Percentiles rank a stretch among this genome's conserved stretches.
Conservation (phyloP, 2,797 vertebrate genomes). For the Cryptoprocta ferox region DNA sequence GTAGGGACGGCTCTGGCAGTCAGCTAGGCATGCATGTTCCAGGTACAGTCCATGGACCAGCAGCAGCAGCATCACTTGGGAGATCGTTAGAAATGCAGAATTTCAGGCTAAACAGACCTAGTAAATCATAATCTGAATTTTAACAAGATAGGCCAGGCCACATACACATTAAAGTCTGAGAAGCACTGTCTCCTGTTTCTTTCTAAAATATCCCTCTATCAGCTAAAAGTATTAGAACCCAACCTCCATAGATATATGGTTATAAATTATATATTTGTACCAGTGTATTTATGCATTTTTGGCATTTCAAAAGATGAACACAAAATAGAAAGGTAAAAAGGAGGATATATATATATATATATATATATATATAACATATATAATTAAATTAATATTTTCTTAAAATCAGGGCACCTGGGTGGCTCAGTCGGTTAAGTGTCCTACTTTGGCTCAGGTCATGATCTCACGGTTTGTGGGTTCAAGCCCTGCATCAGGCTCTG, state of each 20-base stretch:
- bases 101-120: not conserved
- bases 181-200: not conserved
- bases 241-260: not conserved
- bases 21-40: not conserved
- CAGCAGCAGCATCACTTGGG: not conserved
- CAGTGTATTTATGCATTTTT: not conserved
- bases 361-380: not conserved
- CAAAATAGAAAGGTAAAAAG: not conserved
- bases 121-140: not conserved
- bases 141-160: not conserved
- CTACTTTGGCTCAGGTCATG: too few species aligned
- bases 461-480: too few species aligned
- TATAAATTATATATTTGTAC: not conserved
- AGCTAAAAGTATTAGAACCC: not conserved
- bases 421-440: too few species aligned
- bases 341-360: not conserved
- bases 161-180: not conserved
- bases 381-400: not conserved
- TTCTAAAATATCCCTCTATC: not conserved
- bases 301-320: not conserved
- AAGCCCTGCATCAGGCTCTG: too few species aligned
- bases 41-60: too few species aligned
- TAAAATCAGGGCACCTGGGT: not conserved
- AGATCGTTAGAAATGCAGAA: not conserved
- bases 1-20: too few species aligned